phyloP scores from a whole-genome alignment of 2,888 invertebrate genomes.

The Clunio marinus region DNA sequence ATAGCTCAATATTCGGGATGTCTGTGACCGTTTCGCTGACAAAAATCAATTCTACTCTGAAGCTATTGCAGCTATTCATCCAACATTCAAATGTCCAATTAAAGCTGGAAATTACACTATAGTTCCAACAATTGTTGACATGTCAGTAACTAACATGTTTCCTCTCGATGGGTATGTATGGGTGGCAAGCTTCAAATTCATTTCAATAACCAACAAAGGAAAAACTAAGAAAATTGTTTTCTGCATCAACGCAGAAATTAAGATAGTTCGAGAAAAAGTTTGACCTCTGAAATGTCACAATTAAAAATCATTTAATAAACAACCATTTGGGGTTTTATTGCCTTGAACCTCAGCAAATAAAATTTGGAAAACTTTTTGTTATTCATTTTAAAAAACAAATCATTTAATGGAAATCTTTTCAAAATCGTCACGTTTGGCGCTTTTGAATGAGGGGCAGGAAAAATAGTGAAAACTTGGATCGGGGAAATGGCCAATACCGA shows the following conservation, averaged over 20 bases:
- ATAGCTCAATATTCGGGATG: not conserved
- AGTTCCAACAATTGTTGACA: not conserved
- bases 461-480: too few species aligned
- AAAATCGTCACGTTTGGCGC: not conserved
- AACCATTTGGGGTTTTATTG: too few species aligned
- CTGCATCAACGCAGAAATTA: not conserved
- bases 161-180: not conserved
- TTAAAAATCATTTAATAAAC: too few species aligned
- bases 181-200: not conserved
- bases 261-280: too few species aligned
- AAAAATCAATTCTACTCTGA: not conserved
- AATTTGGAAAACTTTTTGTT: too few species aligned
- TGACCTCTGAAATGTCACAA: too few species aligned
- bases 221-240: not conserved
- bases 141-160: not conserved
- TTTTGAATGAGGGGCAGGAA: not conserved
- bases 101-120: too few species aligned
- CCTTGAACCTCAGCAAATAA: too few species aligned
- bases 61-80: not conserved
- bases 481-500: too few species aligned
- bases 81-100: not conserved
- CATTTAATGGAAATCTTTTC: not conserved
- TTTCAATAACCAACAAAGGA: not conserved
- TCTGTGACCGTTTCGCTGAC: not conserved
- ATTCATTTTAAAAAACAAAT: too few species aligned